Base-by-base conservation (phyloP, 2,797 vertebrate species). In the Miichthys miiuy region DNA sequence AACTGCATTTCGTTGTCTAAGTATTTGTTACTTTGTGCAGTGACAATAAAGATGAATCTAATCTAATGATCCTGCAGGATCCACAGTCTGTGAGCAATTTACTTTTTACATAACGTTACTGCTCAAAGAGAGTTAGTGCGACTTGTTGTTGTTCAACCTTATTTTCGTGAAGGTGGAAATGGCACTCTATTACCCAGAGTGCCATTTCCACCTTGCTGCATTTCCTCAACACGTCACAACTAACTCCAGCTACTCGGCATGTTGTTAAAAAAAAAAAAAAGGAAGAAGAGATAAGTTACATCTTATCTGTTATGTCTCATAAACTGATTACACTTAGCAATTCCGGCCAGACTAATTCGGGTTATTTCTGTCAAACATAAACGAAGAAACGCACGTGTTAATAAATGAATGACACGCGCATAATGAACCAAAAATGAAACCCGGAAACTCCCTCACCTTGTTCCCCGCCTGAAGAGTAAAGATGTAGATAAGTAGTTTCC, bases 391-490 rank as follows among this genome's bases (percentile, higher is more conserved):
- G 27, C 17, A 16, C 1, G 11, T 20, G 6, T 2, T 5, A 20
- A 10, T 1, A 18, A 63, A 71, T 63, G 38, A 68, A 64, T 58
- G 17, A 41, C 4, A 6, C 25, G 25, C 17, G 2, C 1, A 0
- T 10, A 14, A 14, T 34, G 25, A 27, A 18, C 6, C 2, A 1
- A 50, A 18, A 18, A 23, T 8, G 13, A 23, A 42, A 48, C 34
- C 55, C 44, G 51, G 65, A 81, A 80, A 71, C 20, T 11, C 5
- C 27, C 80, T 81, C 67, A 81, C 86, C 86, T 78, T 69, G 20
- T 23, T 25, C 6, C n/a, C 27, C 2, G 0, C 18, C 30, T 58
- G 9, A 12, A 27, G n/a, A 12, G 18, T 30, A 4, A 27, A 20
- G 12, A 65, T 48, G 46, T 38, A 9, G 34, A 38, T 38, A 38